These are phyloP conservation scores for Empis livida DNA, from an alignment of 2,888 invertebrate genomes.

Conservation along the genomic window DNA sequence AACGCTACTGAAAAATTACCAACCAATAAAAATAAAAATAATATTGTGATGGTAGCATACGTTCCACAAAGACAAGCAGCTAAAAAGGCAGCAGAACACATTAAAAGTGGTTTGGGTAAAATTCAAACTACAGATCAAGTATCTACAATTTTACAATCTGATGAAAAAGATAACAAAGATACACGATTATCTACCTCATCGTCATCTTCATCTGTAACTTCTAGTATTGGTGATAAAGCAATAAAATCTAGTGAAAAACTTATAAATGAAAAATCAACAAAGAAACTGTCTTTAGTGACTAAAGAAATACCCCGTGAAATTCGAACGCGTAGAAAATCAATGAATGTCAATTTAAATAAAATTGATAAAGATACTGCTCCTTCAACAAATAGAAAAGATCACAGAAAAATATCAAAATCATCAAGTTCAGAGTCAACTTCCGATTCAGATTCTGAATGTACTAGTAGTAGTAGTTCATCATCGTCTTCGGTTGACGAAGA, in stretches of 20 bases:
- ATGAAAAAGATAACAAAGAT: conserved; percentile 19
- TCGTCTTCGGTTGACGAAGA: not conserved
- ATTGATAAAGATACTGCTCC: not conserved
- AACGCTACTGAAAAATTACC: conserved; percentile 13
- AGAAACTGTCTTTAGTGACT: conserved; percentile 7
- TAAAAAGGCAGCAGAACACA: conserved; percentile 81
- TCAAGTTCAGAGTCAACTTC: conserved; percentile 9
- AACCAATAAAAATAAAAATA: conserved; percentile 24
- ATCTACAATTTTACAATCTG: conserved; percentile 16
- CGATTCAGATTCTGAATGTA: not conserved
- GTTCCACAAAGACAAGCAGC: conserved; percentile 85
- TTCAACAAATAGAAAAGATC: conserved; percentile 10
- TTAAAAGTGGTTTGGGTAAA: conserved; percentile 60
- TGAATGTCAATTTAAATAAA: too few relatives aligned
- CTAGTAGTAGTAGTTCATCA: not conserved
- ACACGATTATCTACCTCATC: not conserved
- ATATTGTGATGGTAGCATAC: conserved; percentile 56
- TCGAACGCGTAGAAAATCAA: conserved; percentile 10
- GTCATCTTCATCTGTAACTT: not conserved
- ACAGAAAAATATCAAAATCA: conserved; percentile 13
- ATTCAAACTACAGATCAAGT: conserved; percentile 5
- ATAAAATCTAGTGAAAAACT: conserved; percentile 5
- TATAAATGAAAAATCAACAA: conserved; percentile 5
- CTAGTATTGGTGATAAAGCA: conserved; percentile 33
- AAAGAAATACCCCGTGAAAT: conserved; percentile 8